phyloP scores from a whole-genome alignment of 2,797 vertebrate genomes.

The Leptatherina wallacei region DNA sequence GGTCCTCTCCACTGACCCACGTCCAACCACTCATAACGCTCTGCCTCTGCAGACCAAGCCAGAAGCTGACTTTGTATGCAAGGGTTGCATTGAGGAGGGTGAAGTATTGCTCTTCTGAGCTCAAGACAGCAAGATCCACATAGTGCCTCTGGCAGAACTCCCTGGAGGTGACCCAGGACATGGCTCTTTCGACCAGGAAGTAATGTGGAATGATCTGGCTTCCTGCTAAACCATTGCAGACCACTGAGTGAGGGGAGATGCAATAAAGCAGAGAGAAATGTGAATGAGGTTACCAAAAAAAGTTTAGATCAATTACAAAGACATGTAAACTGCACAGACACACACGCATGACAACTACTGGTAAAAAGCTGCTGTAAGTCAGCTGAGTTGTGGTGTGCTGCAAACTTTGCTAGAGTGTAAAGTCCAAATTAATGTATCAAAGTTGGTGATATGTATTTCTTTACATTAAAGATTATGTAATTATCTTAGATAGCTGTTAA shows the following conservation, averaged over 20 bases:
- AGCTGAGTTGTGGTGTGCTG: not conserved
- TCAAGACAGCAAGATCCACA: constrained; percentile 57
- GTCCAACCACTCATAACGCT: constrained; percentile 28
- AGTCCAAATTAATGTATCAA: not conserved
- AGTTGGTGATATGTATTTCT: not conserved
- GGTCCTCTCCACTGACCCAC: constrained; percentile 51
- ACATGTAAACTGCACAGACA: too few species aligned
- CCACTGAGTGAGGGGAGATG: constrained; percentile 14
- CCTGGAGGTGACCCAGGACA: constrained; percentile 45
- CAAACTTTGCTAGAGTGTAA: not conserved
- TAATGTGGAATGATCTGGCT: constrained; percentile 26
- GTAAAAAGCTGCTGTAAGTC: too few species aligned
- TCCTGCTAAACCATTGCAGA: constrained; percentile 34
- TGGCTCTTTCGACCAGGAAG: constrained; percentile 15
- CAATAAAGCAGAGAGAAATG: not conserved
- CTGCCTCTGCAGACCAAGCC: constrained; percentile 59
- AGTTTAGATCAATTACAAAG: not conserved
- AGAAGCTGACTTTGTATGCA: constrained; percentile 38
- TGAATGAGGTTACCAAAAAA: not conserved
- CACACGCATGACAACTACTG: too few species aligned
- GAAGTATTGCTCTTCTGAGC: constrained; percentile 51
- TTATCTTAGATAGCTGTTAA: not conserved
- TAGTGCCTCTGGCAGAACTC: constrained; percentile 60
- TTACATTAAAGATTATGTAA: not conserved
- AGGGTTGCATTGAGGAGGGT: constrained; percentile 29